A percentile compares a stretch with the other conserved stretches of the same genome.
These are phyloP conservation scores for Plutomurus gul DNA, from an alignment of 1,140 invertebrate genomes.

Conservation along the genomic window DNA sequence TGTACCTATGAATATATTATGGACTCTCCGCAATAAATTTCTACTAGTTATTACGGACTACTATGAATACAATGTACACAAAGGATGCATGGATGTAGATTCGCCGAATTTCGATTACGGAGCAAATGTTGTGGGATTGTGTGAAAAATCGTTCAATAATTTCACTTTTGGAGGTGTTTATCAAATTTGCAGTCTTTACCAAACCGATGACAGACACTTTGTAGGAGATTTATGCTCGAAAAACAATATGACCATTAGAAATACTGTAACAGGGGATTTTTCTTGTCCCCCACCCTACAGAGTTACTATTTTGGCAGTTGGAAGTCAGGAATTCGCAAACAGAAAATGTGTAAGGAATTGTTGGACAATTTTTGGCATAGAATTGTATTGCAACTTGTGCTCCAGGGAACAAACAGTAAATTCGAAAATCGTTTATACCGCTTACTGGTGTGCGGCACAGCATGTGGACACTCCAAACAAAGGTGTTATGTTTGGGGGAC, in stretches of 20 bases:
- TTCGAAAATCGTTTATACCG: neutral
- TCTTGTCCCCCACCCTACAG: neutral
- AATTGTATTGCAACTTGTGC: too few species aligned
- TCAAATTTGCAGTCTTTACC: neutral
- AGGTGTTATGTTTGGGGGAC: conserved; percentile 35
- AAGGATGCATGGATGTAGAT: conserved; percentile 16
- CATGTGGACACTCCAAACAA: neutral
- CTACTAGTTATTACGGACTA: neutral
- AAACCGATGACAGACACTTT: neutral
- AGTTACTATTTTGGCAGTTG: neutral
- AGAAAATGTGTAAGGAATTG: neutral
- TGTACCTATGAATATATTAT: neutral
- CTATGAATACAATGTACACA: neutral
- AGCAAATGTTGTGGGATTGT: conserved; percentile 30
- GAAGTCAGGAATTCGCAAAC: neutral
- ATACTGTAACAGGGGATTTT: neutral
- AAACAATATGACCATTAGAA: neutral
- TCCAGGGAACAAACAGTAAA: too few species aligned
- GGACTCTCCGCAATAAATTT: neutral
- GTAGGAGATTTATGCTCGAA: neutral
- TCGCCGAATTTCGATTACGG: conserved; percentile 43
- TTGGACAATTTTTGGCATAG: too few species aligned
- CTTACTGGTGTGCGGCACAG: conserved; percentile 22
- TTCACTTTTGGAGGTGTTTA: conserved; percentile 41
- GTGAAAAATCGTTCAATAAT: neutral